Conservation (phyloP, 1,140 invertebrate species). For the Sitophilus oryzae region DNA sequence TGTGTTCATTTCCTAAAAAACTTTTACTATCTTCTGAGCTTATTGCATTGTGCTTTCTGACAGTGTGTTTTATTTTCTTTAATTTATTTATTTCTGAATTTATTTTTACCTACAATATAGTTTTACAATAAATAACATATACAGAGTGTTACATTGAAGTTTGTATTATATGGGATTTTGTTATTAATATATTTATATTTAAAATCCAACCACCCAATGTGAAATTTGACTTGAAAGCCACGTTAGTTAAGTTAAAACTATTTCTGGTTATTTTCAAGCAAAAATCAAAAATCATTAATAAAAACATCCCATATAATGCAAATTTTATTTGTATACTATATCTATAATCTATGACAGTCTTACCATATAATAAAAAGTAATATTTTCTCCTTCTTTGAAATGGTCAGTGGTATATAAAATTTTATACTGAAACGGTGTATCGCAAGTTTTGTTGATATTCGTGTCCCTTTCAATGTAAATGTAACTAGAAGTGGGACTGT, state of each 20-base stretch:
- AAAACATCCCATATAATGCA: too few relatives aligned
- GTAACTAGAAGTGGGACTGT: slow-evolving; percentile 32
- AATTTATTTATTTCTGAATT: slow-evolving; percentile 23
- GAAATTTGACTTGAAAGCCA: too few relatives aligned
- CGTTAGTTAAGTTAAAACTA: too few relatives aligned
- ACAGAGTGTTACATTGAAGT: too few relatives aligned
- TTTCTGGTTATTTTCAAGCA: too few relatives aligned
- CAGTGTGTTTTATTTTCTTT: slow-evolving; percentile 24
- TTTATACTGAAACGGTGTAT: slow-evolving; percentile 27
- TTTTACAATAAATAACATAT: too few relatives aligned
- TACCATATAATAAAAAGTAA: slow-evolving; percentile 39
- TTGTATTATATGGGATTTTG: too few relatives aligned
- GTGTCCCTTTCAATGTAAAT: slow-evolving; percentile 26
- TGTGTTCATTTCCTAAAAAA: slow-evolving; percentile 28
- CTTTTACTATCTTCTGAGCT: slow-evolving; percentile 26
- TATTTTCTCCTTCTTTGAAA: slow-evolving; percentile 27
- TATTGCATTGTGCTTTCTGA: slow-evolving; percentile 20
- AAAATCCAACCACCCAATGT: too few relatives aligned
- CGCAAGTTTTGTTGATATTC: slow-evolving; percentile 26
- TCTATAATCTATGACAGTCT: too few relatives aligned
- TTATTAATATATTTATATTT: too few relatives aligned
- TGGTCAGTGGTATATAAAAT: slow-evolving; percentile 33
- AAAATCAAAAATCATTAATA: too few relatives aligned
- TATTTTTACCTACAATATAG: slow-evolving; percentile 27
- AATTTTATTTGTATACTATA: too few relatives aligned